Conservation (phyloP, 92 coral and sea anemone species). For the Parazoanthus darwini region DNA sequence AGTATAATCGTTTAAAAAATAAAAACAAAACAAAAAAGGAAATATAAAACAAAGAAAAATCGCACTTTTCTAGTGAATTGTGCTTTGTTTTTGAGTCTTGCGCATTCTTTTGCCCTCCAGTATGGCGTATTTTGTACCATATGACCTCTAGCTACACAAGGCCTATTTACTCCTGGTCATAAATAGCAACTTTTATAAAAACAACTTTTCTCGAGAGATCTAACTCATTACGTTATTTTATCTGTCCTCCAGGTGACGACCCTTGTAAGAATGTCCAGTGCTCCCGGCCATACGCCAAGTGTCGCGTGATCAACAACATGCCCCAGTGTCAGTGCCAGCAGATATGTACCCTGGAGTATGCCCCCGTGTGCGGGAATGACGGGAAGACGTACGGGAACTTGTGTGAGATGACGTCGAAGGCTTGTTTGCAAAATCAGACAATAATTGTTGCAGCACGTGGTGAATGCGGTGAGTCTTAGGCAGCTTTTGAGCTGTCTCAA, state of each 20-base stretch:
- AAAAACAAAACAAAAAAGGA: too few species aligned
- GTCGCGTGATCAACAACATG: constrained; percentile 5
- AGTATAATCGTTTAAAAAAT: too few species aligned
- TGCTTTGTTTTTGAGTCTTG: too few species aligned
- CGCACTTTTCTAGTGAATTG: too few species aligned
- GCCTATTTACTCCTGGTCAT: too few species aligned
- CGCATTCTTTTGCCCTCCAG: too few species aligned
- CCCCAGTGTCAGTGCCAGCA: constrained; percentile 16
- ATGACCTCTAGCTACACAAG: too few species aligned
- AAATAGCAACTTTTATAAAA: too few species aligned
- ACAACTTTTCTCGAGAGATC: too few species aligned
- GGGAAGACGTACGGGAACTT: constrained; percentile 31
- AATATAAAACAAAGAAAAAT: too few species aligned
- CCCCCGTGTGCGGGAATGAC: constrained; percentile 30
- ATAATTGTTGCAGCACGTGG: constrained; percentile 20
- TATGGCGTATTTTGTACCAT: too few species aligned
- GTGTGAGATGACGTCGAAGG: constrained; percentile 12
- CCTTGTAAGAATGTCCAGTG: constrained; percentile 10
- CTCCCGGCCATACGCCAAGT: constrained; percentile 15
- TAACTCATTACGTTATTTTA: background rate
- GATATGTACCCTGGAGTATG: background rate
- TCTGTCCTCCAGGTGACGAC: background rate
- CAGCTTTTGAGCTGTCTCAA: background rate
- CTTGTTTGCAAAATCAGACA: constrained; percentile 25
- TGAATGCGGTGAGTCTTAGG: constrained; percentile 11